phyloP scores from a whole-genome alignment of 2,888 invertebrate genomes.

The Steinernema scapterisci region DNA sequence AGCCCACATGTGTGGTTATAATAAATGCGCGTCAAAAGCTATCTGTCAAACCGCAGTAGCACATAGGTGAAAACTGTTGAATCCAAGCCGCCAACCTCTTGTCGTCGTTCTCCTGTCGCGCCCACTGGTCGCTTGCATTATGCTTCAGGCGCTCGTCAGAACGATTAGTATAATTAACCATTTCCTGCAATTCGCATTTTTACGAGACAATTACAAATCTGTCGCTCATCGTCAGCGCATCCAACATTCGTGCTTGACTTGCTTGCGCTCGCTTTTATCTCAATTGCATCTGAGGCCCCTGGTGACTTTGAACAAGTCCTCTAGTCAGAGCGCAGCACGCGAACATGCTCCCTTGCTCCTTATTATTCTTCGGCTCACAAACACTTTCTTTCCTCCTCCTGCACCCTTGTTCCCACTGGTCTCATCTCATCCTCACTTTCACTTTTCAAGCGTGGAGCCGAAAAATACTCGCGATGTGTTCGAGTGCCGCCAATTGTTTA shows the following conservation, averaged over 20 bases:
- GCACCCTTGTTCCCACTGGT: constrained; percentile 11
- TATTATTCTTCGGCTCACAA: constrained; percentile 7
- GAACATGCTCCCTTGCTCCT: constrained; percentile 7
- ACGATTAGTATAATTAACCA: constrained; percentile 13
- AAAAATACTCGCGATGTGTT: constrained; percentile 4
- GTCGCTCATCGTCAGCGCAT: constrained; percentile 23
- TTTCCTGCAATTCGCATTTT: constrained; percentile 2
- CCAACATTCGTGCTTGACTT: constrained; percentile 32
- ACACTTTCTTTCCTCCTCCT: constrained; percentile 4
- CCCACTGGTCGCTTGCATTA: no score
- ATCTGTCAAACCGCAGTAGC: no score
- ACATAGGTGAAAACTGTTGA: no score
- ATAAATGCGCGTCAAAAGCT: no score
- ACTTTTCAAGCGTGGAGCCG: neutral
- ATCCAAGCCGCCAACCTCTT: no score
- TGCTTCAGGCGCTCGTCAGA: no score
- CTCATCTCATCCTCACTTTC: neutral
- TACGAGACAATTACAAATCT: constrained; percentile 32
- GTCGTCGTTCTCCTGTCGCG: no score
- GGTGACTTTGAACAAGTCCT: constrained; percentile 26
- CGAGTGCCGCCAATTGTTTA: constrained; percentile 26
- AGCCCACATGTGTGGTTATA: no score
- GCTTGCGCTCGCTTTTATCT: constrained; percentile 29
- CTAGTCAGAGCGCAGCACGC: neutral
- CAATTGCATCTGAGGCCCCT: constrained; percentile 30